Conservation (phyloP, 2,113 vertebrate species). For the Chaetops frenatus region DNA sequence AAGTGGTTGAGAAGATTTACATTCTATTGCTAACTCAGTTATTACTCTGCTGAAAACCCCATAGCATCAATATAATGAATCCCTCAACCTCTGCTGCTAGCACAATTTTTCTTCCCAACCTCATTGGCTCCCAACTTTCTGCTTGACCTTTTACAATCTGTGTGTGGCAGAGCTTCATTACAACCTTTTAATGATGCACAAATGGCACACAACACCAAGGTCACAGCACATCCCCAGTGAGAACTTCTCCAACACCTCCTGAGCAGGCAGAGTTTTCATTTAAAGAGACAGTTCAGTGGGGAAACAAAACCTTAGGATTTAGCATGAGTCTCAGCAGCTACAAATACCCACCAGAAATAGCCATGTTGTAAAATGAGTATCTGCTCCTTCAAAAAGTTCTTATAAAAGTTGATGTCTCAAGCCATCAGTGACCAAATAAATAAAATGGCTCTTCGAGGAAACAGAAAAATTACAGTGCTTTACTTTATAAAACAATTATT, state of each 20-base stretch:
- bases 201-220: constrained; percentile 81
- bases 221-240: constrained; percentile 65
- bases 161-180: constrained; percentile 79
- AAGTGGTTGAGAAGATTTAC: constrained; percentile 81
- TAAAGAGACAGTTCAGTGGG: constrained; percentile 14
- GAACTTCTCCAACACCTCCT: constrained; percentile 59
- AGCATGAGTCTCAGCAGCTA: not conserved
- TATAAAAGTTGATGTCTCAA: not conserved
- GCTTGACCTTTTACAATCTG: constrained; percentile 82
- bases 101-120: constrained; percentile 78
- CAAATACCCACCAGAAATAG: not conserved
- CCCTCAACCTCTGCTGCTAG: constrained; percentile 76
- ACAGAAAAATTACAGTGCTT: not conserved
- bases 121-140: constrained; percentile 79
- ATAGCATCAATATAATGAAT: constrained; percentile 83
- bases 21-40: constrained; percentile 81
- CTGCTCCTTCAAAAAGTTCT: not conserved
- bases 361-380: not conserved
- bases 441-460: not conserved
- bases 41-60: constrained; percentile 80
- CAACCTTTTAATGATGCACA: constrained; percentile 82
- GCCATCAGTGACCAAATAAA: not conserved
- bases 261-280: constrained; percentile 41
- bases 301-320: not conserved
- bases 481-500: not conserved